A percentile compares a stretch with the other conserved stretches of the same genome.
phyloP scores from a whole-genome alignment of 2,797 vertebrate species.

The Acrossocheilus wenchowensis region DNA sequence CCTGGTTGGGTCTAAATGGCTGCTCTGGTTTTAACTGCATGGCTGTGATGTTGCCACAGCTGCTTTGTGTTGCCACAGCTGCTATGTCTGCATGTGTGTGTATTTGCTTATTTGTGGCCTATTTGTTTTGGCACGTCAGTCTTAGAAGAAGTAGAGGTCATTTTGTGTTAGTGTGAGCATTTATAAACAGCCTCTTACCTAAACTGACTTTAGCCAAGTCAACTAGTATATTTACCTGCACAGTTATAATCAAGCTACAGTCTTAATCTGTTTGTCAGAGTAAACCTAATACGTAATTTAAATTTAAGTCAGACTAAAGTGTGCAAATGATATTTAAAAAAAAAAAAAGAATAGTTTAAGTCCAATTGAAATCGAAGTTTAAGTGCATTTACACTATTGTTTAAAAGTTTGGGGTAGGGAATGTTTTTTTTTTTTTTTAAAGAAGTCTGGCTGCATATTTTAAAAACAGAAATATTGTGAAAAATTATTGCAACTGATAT shows the following conservation, averaged over 20 bases:
- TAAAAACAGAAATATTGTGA: background rate
- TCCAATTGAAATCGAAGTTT: no score
- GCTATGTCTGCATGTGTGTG: constrained; percentile 36
- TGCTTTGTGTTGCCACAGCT: constrained; percentile 38
- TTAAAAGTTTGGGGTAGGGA: background rate
- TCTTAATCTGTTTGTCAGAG: background rate
- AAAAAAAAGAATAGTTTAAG: no score
- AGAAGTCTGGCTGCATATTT: background rate
- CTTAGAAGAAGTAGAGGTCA: background rate
- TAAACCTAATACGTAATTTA: background rate
- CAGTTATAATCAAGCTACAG: background rate
- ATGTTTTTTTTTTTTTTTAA: background rate
- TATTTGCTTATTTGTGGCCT: constrained; percentile 26
- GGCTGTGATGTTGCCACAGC: constrained; percentile 35
- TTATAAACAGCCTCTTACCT: constrained; percentile 11
- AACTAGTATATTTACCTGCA: background rate
- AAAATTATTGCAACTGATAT: background rate
- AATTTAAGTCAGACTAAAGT: background rate
- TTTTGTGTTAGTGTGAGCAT: constrained; percentile 14
- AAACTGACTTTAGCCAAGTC: background rate
- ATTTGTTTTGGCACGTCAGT: constrained; percentile 7
- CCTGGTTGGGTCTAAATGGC: constrained; percentile 15
- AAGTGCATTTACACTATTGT: no score
- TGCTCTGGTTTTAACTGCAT: background rate
- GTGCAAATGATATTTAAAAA: background rate